Base-by-base conservation (phyloP, 2,113 vertebrate species). In the Scytalopus superciliaris region DNA sequence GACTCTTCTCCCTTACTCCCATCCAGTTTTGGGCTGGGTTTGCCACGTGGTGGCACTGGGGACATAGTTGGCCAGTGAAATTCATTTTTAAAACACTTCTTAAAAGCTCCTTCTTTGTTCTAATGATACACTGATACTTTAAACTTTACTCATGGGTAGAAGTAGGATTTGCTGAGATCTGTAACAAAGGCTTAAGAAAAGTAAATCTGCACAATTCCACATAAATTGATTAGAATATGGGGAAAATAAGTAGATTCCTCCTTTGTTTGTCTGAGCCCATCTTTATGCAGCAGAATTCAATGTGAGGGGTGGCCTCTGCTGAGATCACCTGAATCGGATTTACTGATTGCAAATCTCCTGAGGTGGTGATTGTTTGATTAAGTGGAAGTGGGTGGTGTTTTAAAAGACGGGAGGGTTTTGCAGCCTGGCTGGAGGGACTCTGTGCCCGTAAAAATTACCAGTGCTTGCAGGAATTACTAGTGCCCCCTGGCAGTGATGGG, bases 401-500 rank as follows among this genome's bases (percentile, higher is more conserved):
- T 21, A 14, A 22, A 66, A 49, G 37, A 35, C 4, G 4, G 3
- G 30, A 47, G 31, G 2, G 7, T 59, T 57, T 59, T 23, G 12
- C 19, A 37, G 42, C 30, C 13, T 11, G 3, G 15, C 49, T 40
- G 55, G 35, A 55, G 33, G 42, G 39, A 11, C 21, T 19, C 12
- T 2, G 22, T 18, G 19, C 30, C 88, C 19, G 21, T 53, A 45
- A 81, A 52, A 57, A 25, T 37, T 33, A 30, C 25, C 40, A 16
- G 10, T 7, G 40, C 31, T 74, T 14, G 15, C 39, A 30, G 52
- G 49, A 75, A 40, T 52, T 60, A 49, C 59, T 52, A 93, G 66
- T 81, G 95, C 93, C 96, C 88, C 66, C 92, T 96, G 92, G 85
- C 66, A 87, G 94, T 1, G 42, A 30, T 17, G 25, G 39, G 49